Evolutionary conservation across 2,888 invertebrate genomes (phyloP), one percentile per base, ranked within the genome.

Genomic region (Acanthococcus lagerstroemiae): DNA sequence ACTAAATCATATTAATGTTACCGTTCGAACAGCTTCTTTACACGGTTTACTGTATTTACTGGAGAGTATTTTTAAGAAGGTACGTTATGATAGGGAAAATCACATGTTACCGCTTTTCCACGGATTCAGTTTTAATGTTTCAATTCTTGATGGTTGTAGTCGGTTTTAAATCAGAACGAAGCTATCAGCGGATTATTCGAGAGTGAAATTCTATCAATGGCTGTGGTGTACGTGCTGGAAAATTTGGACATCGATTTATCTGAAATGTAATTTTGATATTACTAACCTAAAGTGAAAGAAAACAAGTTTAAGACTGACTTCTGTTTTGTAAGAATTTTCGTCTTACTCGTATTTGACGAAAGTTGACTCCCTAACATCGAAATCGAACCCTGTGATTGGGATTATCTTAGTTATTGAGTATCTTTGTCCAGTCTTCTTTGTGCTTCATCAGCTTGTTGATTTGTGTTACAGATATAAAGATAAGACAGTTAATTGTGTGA

Each of bases 11-110:
- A 80, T 80, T 19, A 84, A 84, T 73, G 73, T 85, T 25, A 80
- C 85, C 7, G 81, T 83, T 19, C 79, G 83, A 70, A 79, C 84
- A 25, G 79, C 84, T 2, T 80, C 83, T 22, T 75, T 87, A n/a
- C 82, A 86, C 72, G 86, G 86, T 3, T 74, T 83, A 4, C 75
- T 87, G 25, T 86, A 85, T 73, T 75, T 87, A 30, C 75, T 87
- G 55, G 85, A 88, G 76, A 79, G 80, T 61, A 66, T 66, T 27
- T 66, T 66, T 19, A 66, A 66, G 57, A 56, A 57, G 22, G 66
- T 66, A 57, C 26, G 17, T 55, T 24, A 27, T 24, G 7, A 17
- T n/a, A 48, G n/a, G n/a, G n/a, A n/a, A n/a, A n/a, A n/a, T n/a
- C n/a, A n/a, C n/a, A n/a, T n/a, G n/a, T n/a, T 48, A 12, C 50